Base-by-base conservation (phyloP, 2,113 vertebrate genomes). In the Chionodraco myersi region DNA sequence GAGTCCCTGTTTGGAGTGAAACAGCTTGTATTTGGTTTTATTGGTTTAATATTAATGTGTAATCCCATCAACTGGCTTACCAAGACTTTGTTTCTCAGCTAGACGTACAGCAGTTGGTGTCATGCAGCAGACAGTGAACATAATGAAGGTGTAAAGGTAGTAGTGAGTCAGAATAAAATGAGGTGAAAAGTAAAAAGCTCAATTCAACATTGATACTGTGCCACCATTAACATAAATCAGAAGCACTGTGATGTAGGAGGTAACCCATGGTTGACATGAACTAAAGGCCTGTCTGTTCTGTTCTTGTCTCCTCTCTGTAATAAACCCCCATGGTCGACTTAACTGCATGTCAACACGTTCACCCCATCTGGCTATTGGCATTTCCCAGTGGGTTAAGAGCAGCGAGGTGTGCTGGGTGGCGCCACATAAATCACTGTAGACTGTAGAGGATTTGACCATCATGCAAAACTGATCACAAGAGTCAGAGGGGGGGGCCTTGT, bases 321-420 rank as follows among this genome's bases (percentile, higher is more conserved):
- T 68, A 6, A 77, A 77, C 69, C 61, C 45, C 62, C 52, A 47
- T 11, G 72, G 54, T 80, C 70, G 64, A 80, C 52, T 41, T 68
- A 71, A 71, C 61, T 65, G 62, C 59, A 48, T 78, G 72, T 79
- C 66, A 78, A 63, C 68, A 66, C 68, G 54, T 74, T 84, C 65
- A 68, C 45, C 56, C 48, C 64, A 82, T 77, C 72, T 77, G 80
- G 23, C 65, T 57, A 41, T 21, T 45, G 49, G n/a, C 44, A 49
- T 70, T 34, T 85, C 74, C 79, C 44, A 48, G 57, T 58, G 74
- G 62, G 49, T 65, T 54, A 58, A 59, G 45, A 77, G 64, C 75
- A 68, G 51, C 0, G 54, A 78, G 72, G 69, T 77, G 53, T 78
- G 71, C 56, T 52, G 52, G n/a, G 15, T 52, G 45, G 47, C 6